Conservation (phyloP, 2,113 vertebrate species). For the Trichomycterus rosablanca region DNA sequence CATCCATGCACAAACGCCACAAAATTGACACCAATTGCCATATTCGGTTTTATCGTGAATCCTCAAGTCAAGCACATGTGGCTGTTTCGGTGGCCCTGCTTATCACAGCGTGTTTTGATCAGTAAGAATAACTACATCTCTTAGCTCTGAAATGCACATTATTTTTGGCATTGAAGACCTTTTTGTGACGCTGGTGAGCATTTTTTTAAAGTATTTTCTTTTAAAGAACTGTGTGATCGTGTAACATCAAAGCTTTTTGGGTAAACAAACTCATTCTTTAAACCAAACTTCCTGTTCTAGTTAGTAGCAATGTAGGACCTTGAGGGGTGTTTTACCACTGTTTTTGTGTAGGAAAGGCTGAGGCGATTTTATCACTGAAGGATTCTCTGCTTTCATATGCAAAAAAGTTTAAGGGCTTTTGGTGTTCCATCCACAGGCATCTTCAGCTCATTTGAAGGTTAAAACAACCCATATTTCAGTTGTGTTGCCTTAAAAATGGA, state of each 20-base stretch:
- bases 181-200: too few relatives aligned
- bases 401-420: slow-evolving; percentile 72
- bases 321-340: neutral
- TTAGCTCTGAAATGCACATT: too few relatives aligned
- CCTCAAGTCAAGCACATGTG: slow-evolving; percentile 1
- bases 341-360: slow-evolving; percentile 23
- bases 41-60: neutral
- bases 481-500: slow-evolving; percentile 89
- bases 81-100: neutral
- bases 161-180: too few relatives aligned
- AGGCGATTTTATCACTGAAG: slow-evolving; percentile 59
- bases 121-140: too few relatives aligned
- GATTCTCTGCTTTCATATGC: slow-evolving; percentile 63
- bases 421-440: slow-evolving; percentile 89
- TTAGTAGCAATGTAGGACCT: neutral
- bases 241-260: too few relatives aligned
- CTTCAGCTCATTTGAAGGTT: slow-evolving; percentile 59
- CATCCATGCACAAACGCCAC: slow-evolving; percentile 16
- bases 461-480: slow-evolving; percentile 72
- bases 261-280: too few relatives aligned
- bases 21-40: slow-evolving; percentile 4
- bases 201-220: too few relatives aligned
- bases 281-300: slow-evolving; percentile 2
- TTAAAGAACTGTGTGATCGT: too few relatives aligned
- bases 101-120: too few relatives aligned